Conservation (phyloP, 2,888 invertebrate species). For the Meteorus cinctellus region DNA sequence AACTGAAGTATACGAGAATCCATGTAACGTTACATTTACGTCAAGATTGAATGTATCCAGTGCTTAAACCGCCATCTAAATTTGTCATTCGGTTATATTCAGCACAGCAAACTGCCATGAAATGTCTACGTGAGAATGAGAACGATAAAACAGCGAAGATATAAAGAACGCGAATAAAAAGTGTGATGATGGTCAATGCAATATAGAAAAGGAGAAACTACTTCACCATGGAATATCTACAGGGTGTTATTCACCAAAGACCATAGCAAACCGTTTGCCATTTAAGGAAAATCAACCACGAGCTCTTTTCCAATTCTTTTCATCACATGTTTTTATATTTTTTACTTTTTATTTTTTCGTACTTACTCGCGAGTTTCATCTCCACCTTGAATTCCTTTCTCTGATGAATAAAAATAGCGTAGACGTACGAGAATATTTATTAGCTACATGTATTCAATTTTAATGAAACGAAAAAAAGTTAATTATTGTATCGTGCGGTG, state of each 20-base stretch:
- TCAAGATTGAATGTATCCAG: too few relatives aligned
- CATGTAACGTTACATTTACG: too few relatives aligned
- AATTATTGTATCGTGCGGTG: too few relatives aligned
- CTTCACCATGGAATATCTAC: background rate
- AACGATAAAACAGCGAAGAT: background rate
- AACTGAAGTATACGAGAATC: too few relatives aligned
- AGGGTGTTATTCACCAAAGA: slow-evolving; percentile 58
- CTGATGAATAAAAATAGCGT: too few relatives aligned
- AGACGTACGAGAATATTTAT: too few relatives aligned
- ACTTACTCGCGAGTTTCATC: background rate
- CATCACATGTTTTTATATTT: slow-evolving; percentile 23
- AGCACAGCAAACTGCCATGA: background rate
- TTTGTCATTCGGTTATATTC: background rate
- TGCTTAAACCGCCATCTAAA: too few relatives aligned
- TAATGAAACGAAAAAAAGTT: too few relatives aligned
- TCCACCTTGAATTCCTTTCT: too few relatives aligned
- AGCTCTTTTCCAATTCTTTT: slow-evolving; percentile 57
- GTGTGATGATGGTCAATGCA: background rate
- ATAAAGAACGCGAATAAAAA: slow-evolving; percentile 9
- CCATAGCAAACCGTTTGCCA: slow-evolving; percentile 64
- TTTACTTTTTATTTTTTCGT: background rate
- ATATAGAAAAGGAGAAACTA: slow-evolving; percentile 27
- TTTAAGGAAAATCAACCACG: slow-evolving; percentile 64
- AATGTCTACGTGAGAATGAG: slow-evolving; percentile 7
- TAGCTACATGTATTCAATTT: too few relatives aligned